Conservation (phyloP, 2,113 vertebrate genomes). For the Phaetusa simplex region DNA sequence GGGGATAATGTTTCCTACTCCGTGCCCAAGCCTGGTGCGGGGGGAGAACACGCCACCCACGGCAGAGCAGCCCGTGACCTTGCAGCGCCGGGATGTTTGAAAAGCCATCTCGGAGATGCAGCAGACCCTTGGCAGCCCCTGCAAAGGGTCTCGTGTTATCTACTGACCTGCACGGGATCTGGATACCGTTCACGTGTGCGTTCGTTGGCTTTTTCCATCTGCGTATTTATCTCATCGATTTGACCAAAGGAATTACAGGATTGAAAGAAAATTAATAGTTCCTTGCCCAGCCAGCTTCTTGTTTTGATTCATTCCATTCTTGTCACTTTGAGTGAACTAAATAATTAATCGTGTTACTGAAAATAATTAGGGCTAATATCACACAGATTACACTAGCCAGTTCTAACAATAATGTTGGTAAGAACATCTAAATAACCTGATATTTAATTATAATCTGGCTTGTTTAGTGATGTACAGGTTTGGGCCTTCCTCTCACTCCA, state of each 20-base stretch:
- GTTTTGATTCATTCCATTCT: constrained; percentile 47
- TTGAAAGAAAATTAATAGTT: constrained; percentile 12
- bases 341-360: constrained; percentile 17
- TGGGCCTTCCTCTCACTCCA: constrained; percentile 4
- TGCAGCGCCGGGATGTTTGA: not conserved
- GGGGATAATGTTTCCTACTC: not conserved
- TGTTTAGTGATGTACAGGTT: not conserved
- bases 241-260: not conserved
- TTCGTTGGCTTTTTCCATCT: not conserved
- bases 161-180: not conserved
- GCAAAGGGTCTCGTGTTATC: not conserved
- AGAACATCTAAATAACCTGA: constrained; percentile 28
- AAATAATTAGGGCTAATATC: constrained; percentile 52
- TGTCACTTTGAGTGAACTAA: constrained; percentile 45
- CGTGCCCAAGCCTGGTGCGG: not conserved
- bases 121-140: not conserved
- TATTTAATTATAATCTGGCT: constrained; percentile 9
- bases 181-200: not conserved
- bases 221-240: not conserved
- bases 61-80: not conserved
- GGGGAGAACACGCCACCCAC: not conserved
- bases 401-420: constrained; percentile 3
- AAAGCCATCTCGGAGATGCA: not conserved
- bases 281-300: not conserved
- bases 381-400: not conserved